phyloP scores from a whole-genome alignment of 2,888 invertebrate genomes.

The Clepsis dumicolana region DNA sequence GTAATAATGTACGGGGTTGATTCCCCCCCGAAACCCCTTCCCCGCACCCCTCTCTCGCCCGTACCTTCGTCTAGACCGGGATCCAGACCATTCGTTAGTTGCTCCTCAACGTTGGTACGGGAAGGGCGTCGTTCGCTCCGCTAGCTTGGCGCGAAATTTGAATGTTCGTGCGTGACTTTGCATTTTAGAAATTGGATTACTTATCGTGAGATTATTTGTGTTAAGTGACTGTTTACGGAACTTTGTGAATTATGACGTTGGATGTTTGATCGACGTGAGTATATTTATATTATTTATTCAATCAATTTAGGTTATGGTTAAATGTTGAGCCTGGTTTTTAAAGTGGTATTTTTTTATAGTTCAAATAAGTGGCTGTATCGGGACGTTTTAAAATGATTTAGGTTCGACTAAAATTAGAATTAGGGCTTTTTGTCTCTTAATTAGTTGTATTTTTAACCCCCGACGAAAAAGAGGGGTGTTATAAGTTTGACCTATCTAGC shows the following conservation, averaged over 20 bases:
- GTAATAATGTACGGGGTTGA: slow-evolving; percentile 72
- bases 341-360: no score
- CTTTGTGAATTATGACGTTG: slow-evolving; percentile 44
- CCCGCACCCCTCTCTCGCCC: slow-evolving; percentile 51
- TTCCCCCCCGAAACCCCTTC: slow-evolving; percentile 56
- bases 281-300: slow-evolving; percentile 27
- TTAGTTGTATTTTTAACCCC: no score
- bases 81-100: slow-evolving; percentile 66
- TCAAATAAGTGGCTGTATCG: no score
- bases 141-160: slow-evolving; percentile 71
- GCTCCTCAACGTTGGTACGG: slow-evolving; percentile 58
- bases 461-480: no score
- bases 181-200: slow-evolving; percentile 39
- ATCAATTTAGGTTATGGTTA: background rate
- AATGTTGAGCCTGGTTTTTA: background rate
- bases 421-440: no score
- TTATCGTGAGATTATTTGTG: slow-evolving; percentile 54
- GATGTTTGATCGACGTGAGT: slow-evolving; percentile 51
- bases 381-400: no score
- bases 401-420: no score
- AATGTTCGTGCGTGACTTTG: slow-evolving; percentile 54
- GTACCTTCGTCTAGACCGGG: slow-evolving; percentile 74
- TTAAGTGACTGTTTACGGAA: slow-evolving; percentile 51
- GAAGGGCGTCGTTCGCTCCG: slow-evolving; percentile 57
- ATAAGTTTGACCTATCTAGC: no score